A percentile compares a stretch with the other conserved stretches of the same genome.
These are phyloP conservation scores for Macaca fascicularis DNA, from an alignment of 2,113 vertebrate species.

Conservation along the genomic window T2T-MFA8v1.1 NC_088384.1:97257501-97258000, in stretches of 20 bases:
- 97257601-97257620: conserved; percentile 62
- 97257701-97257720: not conserved
- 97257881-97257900: not conserved
- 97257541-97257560: not conserved
- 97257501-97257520: not conserved
- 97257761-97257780: not conserved
- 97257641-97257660: conserved; percentile 60
- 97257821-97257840: not conserved
- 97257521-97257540: not conserved
- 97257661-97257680: conserved; percentile 54
- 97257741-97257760: not conserved
- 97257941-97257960: not conserved
- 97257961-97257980: not conserved
- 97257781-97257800: not conserved
- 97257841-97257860: not conserved
- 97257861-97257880: not conserved
- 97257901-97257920: not conserved
- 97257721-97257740: not conserved
- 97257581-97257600: conserved; percentile 31
- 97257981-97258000: not conserved
- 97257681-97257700: conserved; percentile 54
- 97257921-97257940: not conserved
- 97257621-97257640: conserved; percentile 66
- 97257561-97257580: conserved; percentile 14
- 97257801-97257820: not conserved